phyloP scores from a whole-genome alignment of 2,113 vertebrate species.

The Athene noctua region DNA sequence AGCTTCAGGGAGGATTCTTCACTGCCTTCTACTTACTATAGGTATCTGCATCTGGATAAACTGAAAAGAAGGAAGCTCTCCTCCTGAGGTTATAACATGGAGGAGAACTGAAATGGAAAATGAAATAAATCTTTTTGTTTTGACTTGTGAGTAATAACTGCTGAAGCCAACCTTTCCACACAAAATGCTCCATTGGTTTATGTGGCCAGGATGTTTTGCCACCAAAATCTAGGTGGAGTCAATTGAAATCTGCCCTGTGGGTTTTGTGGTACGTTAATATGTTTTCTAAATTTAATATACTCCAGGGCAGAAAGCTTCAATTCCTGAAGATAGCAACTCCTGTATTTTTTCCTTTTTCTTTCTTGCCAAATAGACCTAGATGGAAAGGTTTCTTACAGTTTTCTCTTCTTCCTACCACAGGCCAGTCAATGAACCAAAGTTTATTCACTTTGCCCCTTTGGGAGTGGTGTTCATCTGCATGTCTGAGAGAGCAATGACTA shows the following conservation, averaged over 20 bases:
- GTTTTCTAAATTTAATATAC: constrained; percentile 65
- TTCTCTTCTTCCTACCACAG: neutral
- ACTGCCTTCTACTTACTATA: neutral
- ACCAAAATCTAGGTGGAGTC: constrained; percentile 66
- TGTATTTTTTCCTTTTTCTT: constrained; percentile 39
- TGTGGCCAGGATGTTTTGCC: constrained; percentile 61
- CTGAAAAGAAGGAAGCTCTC: constrained; percentile 6
- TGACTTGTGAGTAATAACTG: constrained; percentile 66
- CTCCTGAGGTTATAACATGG: constrained; percentile 12
- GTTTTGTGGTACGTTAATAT: constrained; percentile 34
- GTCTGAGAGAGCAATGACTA: neutral
- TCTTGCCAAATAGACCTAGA: constrained; percentile 59
- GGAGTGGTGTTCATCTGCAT: neutral
- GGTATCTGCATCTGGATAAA: neutral
- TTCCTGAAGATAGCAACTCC: constrained; percentile 59
- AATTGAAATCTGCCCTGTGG: constrained; percentile 54
- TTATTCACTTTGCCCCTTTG: constrained; percentile 2
- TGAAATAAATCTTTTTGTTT: constrained; percentile 66
- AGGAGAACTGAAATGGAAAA: constrained; percentile 59
- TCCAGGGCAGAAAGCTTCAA: constrained; percentile 37
- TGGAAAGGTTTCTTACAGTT: constrained; percentile 56
- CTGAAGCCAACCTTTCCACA: constrained; percentile 36
- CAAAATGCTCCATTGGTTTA: constrained; percentile 14
- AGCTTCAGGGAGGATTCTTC: neutral
- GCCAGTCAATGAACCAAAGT: constrained; percentile 44